Percentiles rank a stretch among this genome's conserved stretches.
Conservation (phyloP, 1,140 invertebrate species). For the Papilio polytes region DNA sequence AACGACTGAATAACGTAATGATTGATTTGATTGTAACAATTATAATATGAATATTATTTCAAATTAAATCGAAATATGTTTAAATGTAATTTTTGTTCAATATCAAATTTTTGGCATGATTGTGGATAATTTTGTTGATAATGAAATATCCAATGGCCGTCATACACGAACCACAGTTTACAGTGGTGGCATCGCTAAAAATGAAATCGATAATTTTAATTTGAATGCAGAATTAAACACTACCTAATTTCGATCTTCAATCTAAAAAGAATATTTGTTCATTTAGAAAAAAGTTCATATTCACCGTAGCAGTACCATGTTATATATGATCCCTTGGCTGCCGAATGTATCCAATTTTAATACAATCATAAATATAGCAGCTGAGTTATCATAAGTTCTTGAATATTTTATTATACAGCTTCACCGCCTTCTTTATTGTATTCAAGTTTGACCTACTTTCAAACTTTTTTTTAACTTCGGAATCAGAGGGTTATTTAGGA, state of each 20-base stretch:
- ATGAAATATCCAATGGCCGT: too few species aligned
- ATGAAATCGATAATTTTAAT: too few species aligned
- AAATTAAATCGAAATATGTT: not conserved
- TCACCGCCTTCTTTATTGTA: not conserved
- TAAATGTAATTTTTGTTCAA: too few species aligned
- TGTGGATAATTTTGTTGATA: too few species aligned
- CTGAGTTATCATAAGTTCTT: not conserved
- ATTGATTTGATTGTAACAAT: not conserved
- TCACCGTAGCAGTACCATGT: too few species aligned
- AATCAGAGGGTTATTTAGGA: not conserved
- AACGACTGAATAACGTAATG: not conserved
- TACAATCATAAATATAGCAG: not conserved
- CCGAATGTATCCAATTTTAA: not conserved
- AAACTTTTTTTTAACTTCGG: not conserved
- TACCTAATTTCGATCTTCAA: too few species aligned
- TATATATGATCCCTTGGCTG: not conserved
- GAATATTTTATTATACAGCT: not conserved
- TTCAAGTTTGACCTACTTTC: slow-evolving; percentile 4
- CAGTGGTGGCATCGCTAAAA: too few species aligned
- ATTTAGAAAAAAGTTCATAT: too few species aligned
- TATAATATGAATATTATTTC: not conserved
- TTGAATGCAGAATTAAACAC: too few species aligned
- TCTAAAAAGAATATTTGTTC: too few species aligned
- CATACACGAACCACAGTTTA: too few species aligned
- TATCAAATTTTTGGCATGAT: too few species aligned